These are phyloP conservation scores for Microctonus aethiopoides DNA, from an alignment of 2,888 invertebrate genomes.

Conservation along the genomic window DNA sequence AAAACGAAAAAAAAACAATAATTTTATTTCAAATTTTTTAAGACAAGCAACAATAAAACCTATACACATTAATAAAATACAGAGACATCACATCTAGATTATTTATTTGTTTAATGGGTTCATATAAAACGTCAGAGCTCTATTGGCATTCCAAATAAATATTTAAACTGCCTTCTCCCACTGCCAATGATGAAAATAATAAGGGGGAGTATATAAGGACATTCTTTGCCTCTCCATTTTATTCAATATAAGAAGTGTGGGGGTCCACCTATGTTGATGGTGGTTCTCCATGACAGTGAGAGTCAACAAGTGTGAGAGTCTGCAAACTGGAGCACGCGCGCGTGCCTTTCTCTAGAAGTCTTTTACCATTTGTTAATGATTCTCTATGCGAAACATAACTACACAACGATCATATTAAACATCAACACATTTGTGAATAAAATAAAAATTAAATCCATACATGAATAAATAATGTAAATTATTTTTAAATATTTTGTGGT, in stretches of 20 bases:
- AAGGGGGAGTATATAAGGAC: neutral
- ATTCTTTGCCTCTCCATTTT: conserved; percentile 9
- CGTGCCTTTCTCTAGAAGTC: conserved; percentile 41
- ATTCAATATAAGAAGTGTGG: neutral
- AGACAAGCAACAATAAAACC: neutral
- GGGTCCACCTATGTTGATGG: neutral
- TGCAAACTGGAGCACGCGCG: conserved; percentile 42
- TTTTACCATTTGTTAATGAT: conserved; percentile 11
- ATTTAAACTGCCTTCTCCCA: neutral
- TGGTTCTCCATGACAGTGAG: conserved; percentile 10
- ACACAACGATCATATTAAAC: neutral
- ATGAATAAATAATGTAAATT: neutral
- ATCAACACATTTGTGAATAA: neutral
- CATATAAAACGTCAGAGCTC: neutral
- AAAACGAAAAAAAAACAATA: neutral
- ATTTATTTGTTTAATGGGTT: neutral
- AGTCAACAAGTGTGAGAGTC: conserved; percentile 34
- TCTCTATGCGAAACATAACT: neutral
- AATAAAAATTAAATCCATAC: neutral
- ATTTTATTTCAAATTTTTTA: neutral
- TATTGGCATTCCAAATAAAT: neutral
- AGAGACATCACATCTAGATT: neutral
- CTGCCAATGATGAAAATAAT: neutral
- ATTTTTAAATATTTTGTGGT: neutral
- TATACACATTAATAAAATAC: neutral